Evolutionary conservation across 2,797 vertebrate genomes (phyloP).

Genomic region (Margarornis squamiger): DNA sequence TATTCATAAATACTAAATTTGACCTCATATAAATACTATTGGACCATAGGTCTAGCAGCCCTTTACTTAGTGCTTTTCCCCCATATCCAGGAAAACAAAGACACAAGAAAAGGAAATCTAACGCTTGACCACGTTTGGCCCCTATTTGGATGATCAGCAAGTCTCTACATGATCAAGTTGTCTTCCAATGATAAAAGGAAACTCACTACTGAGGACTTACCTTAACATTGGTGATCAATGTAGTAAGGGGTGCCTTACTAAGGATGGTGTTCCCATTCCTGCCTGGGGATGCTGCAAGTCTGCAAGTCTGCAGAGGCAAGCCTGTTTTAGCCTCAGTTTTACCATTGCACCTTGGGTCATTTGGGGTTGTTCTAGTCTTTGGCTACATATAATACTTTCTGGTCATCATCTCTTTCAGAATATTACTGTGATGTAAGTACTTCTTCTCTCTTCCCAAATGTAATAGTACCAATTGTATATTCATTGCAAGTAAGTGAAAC

Average conservation of each 20-base stretch:
- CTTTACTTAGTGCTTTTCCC: neutral
- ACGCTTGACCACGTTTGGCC: neutral
- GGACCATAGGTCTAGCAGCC: neutral
- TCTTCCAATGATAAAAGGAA: neutral
- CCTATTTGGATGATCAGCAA: neutral
- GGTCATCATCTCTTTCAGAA: neutral
- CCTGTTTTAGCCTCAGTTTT: neutral
- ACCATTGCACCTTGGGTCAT: neutral
- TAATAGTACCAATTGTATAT: neutral
- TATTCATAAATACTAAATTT: neutral
- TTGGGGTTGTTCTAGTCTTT: neutral
- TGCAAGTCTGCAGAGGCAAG: neutral
- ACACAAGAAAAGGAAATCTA: neutral
- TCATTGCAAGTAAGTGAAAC: neutral
- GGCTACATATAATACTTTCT: neutral
- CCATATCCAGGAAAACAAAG: neutral
- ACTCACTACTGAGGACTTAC: neutral
- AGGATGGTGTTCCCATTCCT: neutral
- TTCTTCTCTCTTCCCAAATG: neutral
- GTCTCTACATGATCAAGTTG: neutral
- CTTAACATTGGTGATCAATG: neutral
- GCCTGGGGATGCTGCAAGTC: neutral
- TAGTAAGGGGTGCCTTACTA: neutral
- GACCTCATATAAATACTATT: neutral
- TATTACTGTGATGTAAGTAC: neutral